phyloP scores from a whole-genome alignment of 2,888 invertebrate genomes.

The Cheilosia urbana region DNA sequence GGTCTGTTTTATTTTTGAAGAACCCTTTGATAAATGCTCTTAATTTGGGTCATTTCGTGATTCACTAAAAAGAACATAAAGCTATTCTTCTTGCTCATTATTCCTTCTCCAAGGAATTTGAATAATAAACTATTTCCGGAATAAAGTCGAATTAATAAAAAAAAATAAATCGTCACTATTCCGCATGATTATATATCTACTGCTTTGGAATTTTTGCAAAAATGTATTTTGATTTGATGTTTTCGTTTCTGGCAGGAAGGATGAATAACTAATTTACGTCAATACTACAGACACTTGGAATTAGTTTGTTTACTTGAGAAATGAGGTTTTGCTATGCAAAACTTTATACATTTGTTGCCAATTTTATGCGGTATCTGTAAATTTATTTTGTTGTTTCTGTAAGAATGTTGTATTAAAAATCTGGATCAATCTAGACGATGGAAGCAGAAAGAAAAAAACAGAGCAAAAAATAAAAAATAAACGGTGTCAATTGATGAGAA shows the following conservation, averaged over 20 bases:
- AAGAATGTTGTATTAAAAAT: conserved; percentile 6
- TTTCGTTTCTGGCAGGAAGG: conserved; percentile 11
- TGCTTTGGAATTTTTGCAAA: not conserved
- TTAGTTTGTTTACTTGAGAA: conserved; percentile 57
- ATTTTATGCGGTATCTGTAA: conserved; percentile 5
- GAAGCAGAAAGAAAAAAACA: no score
- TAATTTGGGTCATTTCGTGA: no score
- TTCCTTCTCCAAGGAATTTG: not conserved
- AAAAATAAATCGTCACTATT: not conserved
- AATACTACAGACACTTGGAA: conserved; percentile 41
- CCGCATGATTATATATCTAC: not conserved
- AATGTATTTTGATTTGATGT: not conserved
- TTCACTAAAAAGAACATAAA: no score
- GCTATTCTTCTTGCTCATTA: no score
- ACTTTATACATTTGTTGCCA: not conserved
- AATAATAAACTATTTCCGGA: not conserved
- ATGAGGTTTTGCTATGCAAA: conserved; percentile 27
- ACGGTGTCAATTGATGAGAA: conserved; percentile 7
- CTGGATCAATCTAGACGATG: conserved; percentile 3
- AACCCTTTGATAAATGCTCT: no score
- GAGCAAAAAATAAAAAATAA: not conserved
- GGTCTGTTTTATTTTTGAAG: no score
- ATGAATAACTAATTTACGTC: conserved; percentile 56
- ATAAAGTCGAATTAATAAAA: not conserved
- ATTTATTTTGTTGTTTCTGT: conserved; percentile 35